A percentile compares a stretch with the other conserved stretches of the same genome.
Evolutionary conservation across 2,797 vertebrate genomes (phyloP).

Genomic region (Ceyx erithaca): DNA sequence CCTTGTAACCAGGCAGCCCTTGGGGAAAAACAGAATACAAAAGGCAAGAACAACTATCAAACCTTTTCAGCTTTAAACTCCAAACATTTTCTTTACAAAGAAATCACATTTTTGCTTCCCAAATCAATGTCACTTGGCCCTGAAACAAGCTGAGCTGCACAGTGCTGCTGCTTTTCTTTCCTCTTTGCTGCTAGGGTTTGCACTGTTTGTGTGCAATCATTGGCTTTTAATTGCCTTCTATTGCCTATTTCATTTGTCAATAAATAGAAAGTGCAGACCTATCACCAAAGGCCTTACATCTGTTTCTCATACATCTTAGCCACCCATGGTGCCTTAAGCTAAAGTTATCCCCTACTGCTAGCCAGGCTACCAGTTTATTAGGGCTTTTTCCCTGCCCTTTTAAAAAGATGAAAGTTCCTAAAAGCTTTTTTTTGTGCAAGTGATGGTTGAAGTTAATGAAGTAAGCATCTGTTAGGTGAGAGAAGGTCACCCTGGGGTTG

Average conservation of each 20-base stretch:
- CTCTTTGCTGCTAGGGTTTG: conserved; percentile 46
- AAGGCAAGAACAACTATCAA: conserved; percentile 10
- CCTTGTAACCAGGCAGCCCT: conserved; percentile 6
- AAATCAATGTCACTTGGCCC: conserved; percentile 7
- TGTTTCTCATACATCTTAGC: conserved; percentile 82
- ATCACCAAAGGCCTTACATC: conserved; percentile 78
- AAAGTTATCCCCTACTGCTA: conserved; percentile 71
- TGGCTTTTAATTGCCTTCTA: conserved; percentile 77
- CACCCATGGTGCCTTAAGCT: conserved; percentile 81
- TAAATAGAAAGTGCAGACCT: conserved; percentile 76
- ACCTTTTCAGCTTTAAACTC: conserved; percentile 10
- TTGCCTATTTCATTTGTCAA: conserved; percentile 78
- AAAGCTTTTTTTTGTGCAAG: conserved; percentile 72
- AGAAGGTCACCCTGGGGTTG: conserved; percentile 68
- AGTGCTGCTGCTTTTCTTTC: conserved; percentile 42
- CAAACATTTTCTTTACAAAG: conserved; percentile 48
- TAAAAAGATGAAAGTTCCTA: conserved; percentile 85
- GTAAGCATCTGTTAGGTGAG: conserved; percentile 68
- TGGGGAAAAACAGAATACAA: conserved; percentile 9
- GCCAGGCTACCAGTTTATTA: conserved; percentile 81
- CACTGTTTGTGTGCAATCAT: conserved; percentile 63
- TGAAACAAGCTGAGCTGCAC: neutral
- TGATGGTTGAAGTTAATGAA: conserved; percentile 75
- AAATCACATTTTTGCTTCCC: conserved; percentile 45
- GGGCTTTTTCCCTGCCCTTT: conserved; percentile 67